Percentiles rank a stretch among this genome's conserved stretches.
Conservation (phyloP, 2,888 invertebrate species). For the Metacarcinus magister region DNA sequence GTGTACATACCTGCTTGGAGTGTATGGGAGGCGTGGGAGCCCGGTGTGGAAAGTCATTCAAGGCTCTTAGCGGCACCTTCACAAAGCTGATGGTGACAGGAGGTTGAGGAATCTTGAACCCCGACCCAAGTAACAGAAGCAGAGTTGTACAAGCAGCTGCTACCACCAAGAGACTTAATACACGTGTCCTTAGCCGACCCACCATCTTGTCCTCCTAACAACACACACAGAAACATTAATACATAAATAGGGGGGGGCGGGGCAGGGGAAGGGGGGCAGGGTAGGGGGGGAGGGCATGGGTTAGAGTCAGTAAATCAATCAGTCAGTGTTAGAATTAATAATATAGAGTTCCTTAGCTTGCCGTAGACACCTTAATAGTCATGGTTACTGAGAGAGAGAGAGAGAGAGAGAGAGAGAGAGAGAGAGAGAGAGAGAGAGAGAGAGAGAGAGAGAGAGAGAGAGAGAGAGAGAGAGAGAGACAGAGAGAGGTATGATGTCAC, state of each 20-base stretch:
- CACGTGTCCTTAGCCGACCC: too few relatives aligned
- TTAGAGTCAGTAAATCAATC: too few relatives aligned
- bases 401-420: slow-evolving; percentile 57
- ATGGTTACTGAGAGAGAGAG: neutral
- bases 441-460: neutral
- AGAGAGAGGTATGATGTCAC: neutral
- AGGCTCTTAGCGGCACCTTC: neutral
- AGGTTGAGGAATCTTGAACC: neutral
- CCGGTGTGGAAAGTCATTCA: neutral
- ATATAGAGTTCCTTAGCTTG: too few relatives aligned
- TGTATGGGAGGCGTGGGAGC: too few relatives aligned
- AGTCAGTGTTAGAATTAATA: too few relatives aligned
- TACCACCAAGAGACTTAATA: too few relatives aligned
- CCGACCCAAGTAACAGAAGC: neutral
- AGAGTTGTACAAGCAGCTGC: neutral
- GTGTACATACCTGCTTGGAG: neutral
- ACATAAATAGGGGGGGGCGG: too few relatives aligned
- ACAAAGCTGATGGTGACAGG: neutral
- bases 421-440: slow-evolving; percentile 57
- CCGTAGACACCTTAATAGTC: too few relatives aligned
- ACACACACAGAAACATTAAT: too few relatives aligned
- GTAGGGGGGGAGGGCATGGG: too few relatives aligned
- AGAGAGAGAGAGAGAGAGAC: neutral
- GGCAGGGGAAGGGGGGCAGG: too few relatives aligned
- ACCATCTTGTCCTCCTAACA: too few relatives aligned